phyloP scores from a whole-genome alignment of 2,888 invertebrate species.

The Caenorhabditis sp. region DNA sequence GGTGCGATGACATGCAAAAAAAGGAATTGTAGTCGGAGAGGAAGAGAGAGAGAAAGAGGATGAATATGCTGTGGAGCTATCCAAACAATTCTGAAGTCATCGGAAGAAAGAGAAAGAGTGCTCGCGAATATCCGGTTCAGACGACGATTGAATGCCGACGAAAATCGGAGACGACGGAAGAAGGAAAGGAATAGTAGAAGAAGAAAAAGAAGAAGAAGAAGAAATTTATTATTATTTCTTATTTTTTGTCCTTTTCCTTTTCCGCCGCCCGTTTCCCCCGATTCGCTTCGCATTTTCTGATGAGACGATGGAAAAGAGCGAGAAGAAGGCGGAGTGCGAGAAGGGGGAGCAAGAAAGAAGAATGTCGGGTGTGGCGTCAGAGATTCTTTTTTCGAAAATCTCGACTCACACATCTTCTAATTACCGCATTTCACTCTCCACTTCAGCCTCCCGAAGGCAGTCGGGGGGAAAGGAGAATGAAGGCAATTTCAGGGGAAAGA shows the following conservation, averaged over 20 bases:
- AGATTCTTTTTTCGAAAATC: constrained; percentile 46
- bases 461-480: constrained; percentile 18
- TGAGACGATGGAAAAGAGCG: constrained; percentile 13
- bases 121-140: constrained; percentile 54
- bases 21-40: constrained; percentile 27
- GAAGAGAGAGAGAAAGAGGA: too few relatives aligned
- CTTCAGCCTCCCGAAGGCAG: neutral
- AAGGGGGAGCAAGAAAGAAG: constrained; percentile 20
- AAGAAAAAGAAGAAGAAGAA: constrained; percentile 21
- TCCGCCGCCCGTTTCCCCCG: too few relatives aligned
- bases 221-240: constrained; percentile 46
- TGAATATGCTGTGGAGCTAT: constrained; percentile 25
- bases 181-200: too few relatives aligned
- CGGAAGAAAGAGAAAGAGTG: constrained; percentile 32
- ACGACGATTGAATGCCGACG: constrained; percentile 45
- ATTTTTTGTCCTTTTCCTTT: constrained; percentile 33
- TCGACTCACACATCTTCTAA: constrained; percentile 37
- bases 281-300: constrained; percentile 36
- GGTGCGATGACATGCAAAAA: constrained; percentile 2
- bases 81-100: constrained; percentile 59
- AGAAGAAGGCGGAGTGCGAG: constrained; percentile 31
- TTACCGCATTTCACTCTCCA: constrained; percentile 29
- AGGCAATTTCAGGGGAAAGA: constrained; percentile 49
- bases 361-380: too few relatives aligned
- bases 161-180: constrained; percentile 31